Conservation (phyloP, 2,888 invertebrate species). For the Macaria notata region DNA sequence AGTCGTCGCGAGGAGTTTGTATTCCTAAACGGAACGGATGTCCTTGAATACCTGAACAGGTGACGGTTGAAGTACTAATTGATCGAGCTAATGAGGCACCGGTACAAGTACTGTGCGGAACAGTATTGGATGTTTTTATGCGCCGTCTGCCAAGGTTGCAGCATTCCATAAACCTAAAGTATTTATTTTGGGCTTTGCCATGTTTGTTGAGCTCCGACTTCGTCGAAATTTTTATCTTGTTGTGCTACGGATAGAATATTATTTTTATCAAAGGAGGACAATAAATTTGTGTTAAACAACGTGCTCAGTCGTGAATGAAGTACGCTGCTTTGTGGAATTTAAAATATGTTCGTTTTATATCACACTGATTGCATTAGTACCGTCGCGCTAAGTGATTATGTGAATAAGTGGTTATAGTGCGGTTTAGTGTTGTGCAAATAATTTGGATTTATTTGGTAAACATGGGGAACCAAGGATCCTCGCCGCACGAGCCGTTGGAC, state of each 20-base stretch:
- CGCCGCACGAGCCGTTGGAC: constrained; percentile 91
- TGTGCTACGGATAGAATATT: constrained; percentile 60
- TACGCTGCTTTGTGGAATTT: constrained; percentile 41
- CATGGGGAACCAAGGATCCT: constrained; percentile 93
- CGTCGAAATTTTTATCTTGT: constrained; percentile 73
- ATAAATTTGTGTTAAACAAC: constrained; percentile 55
- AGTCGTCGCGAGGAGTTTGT: constrained; percentile 11
- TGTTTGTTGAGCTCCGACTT: constrained; percentile 72
- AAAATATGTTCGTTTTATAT: constrained; percentile 34
- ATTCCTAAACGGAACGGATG: constrained; percentile 16
- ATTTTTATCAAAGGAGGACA: constrained; percentile 64
- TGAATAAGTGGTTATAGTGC: constrained; percentile 47
- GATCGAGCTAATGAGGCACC: constrained; percentile 45
- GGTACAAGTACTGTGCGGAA: constrained; percentile 32
- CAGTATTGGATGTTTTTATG: constrained; percentile 46
- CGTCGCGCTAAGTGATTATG: constrained; percentile 28
- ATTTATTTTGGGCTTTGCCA: constrained; percentile 70
- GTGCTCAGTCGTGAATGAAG: constrained; percentile 54
- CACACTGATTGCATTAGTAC: constrained; percentile 31
- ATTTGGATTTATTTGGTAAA: constrained; percentile 36
- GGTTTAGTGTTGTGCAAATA: constrained; percentile 42
- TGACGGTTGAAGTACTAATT: constrained; percentile 30
- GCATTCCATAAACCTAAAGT: constrained; percentile 62
- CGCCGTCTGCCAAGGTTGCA: constrained; percentile 65
- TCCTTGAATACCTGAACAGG: constrained; percentile 17